phyloP scores from a whole-genome alignment of 2,113 vertebrate species.

The Meriones unguiculatus region DNA sequence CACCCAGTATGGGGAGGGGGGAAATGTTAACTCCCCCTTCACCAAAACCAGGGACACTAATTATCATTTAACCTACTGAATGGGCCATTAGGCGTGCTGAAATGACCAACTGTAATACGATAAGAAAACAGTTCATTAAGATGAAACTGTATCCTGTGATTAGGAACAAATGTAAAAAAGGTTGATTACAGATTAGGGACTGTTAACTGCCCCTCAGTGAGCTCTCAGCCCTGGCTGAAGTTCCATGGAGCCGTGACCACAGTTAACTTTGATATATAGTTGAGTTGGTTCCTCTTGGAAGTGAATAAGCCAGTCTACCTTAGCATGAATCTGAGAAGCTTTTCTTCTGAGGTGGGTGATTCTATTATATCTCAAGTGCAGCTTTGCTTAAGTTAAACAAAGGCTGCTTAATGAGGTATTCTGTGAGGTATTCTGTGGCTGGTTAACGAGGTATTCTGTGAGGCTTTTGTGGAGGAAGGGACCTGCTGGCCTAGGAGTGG shows the following conservation, averaged over 20 bases:
- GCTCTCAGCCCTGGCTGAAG: slow-evolving; percentile 70
- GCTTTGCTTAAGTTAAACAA: slow-evolving; percentile 43
- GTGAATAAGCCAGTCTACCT: slow-evolving; percentile 58
- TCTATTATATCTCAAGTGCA: slow-evolving; percentile 72
- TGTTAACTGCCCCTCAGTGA: slow-evolving; percentile 79
- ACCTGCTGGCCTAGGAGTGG: slow-evolving; percentile 35
- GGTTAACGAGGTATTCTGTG: neutral
- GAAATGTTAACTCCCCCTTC: neutral
- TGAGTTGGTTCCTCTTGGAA: slow-evolving; percentile 70
- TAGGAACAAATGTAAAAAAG: slow-evolving; percentile 83
- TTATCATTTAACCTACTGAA: slow-evolving; percentile 60
- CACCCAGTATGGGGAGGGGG: neutral
- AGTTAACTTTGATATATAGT: slow-evolving; percentile 81
- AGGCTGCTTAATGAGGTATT: slow-evolving; percentile 63
- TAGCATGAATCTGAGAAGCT: slow-evolving; percentile 60
- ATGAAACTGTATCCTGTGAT: slow-evolving; percentile 78
- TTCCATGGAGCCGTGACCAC: slow-evolving; percentile 79
- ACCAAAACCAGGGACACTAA: slow-evolving; percentile 54
- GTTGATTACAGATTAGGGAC: slow-evolving; percentile 85
- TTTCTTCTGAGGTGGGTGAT: slow-evolving; percentile 67
- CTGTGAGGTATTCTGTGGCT: slow-evolving; percentile 28
- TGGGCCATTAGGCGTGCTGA: slow-evolving; percentile 41
- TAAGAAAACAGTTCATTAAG: slow-evolving; percentile 84
- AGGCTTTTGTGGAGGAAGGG: slow-evolving; percentile 16
- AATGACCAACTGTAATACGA: slow-evolving; percentile 45